phyloP scores from a whole-genome alignment of 2,113 vertebrate genomes.

The Rhynchomys soricoides region DNA sequence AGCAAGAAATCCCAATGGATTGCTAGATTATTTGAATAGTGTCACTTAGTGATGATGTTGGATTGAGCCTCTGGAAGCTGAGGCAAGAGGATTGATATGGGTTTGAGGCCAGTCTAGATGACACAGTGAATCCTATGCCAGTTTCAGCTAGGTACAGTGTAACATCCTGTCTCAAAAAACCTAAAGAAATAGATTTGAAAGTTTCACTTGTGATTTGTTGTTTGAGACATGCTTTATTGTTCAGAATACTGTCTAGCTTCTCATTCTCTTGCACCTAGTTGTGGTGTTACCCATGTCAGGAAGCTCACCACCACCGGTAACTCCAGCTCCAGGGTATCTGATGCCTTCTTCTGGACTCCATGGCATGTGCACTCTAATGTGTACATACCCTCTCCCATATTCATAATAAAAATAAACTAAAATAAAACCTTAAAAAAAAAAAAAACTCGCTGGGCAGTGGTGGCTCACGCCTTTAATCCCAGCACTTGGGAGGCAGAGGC shows the following conservation, averaged over 20 bases:
- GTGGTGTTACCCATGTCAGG: neutral
- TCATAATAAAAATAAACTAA: neutral
- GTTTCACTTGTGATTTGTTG: neutral
- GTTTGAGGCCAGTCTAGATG: neutral
- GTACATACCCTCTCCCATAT: neutral
- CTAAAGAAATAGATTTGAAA: neutral
- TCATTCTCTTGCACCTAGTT: neutral
- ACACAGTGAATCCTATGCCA: neutral
- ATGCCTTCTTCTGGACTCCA: neutral
- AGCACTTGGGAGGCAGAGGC: too few relatives aligned
- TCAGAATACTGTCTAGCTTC: neutral
- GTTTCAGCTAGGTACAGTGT: neutral
- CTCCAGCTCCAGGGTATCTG: neutral
- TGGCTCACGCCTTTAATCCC: too few relatives aligned
- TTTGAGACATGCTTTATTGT: neutral
- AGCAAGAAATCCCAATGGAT: neutral
- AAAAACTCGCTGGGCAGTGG: too few relatives aligned
- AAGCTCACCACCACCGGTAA: neutral
- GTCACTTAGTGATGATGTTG: neutral
- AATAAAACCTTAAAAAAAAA: too few relatives aligned
- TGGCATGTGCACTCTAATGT: neutral
- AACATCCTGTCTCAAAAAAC: neutral
- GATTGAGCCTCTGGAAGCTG: neutral
- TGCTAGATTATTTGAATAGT: conserved; percentile 18
- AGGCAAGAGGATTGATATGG: neutral